A percentile compares a stretch with the other conserved stretches of the same genome.
These are phyloP conservation scores for Campopleginae sp. DNA, from an alignment of 2,888 invertebrate genomes.

Conservation along the genomic window DNA sequence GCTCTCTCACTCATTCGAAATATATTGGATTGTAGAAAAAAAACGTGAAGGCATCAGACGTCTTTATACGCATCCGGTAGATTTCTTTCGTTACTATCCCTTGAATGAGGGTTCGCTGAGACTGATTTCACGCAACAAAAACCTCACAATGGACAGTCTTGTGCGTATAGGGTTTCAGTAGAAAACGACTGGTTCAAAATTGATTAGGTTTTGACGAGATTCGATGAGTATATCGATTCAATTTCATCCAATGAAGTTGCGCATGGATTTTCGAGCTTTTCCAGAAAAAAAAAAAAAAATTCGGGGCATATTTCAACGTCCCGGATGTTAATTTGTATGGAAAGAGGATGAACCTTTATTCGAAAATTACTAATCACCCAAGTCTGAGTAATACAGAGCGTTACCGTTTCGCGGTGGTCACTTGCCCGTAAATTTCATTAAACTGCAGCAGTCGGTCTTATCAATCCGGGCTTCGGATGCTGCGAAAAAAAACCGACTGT, in stretches of 20 bases:
- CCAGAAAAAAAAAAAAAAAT: too few relatives aligned
- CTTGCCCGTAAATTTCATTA: neutral
- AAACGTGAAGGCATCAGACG: neutral
- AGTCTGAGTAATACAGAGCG: neutral
- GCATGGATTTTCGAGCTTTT: neutral
- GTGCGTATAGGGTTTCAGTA: neutral
- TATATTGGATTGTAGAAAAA: neutral
- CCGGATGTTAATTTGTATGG: neutral
- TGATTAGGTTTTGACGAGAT: neutral
- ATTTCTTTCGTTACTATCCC: neutral
- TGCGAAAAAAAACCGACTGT: neutral
- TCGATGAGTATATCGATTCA: neutral
- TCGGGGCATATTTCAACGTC: too few relatives aligned
- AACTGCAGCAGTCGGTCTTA: slow-evolving; percentile 36
- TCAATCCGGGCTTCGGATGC: neutral
- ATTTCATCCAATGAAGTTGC: neutral
- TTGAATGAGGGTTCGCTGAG: neutral
- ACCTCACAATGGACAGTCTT: neutral
- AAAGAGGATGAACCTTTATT: neutral
- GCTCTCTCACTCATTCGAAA: neutral
- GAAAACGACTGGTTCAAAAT: neutral
- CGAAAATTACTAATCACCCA: neutral
- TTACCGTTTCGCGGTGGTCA: neutral
- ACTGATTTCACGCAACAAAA: neutral
- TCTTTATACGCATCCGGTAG: neutral